phyloP scores from a whole-genome alignment of 1,140 invertebrate species.

The Homalodisca vitripennis region DNA sequence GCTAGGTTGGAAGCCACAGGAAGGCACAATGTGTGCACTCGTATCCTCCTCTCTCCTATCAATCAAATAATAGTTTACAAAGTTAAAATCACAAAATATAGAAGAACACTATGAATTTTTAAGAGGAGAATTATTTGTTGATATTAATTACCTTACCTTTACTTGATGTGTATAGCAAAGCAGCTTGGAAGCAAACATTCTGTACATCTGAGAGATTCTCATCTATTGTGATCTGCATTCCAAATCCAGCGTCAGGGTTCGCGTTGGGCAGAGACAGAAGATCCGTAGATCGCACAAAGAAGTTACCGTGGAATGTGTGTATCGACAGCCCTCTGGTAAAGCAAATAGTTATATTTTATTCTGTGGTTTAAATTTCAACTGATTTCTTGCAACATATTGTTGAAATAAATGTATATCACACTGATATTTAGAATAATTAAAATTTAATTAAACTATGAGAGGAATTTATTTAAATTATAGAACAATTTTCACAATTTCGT shows the following conservation, averaged over 20 bases:
- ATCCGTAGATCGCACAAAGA: slow-evolving; percentile 98
- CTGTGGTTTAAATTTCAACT: too few species aligned
- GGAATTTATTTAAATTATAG: too few species aligned
- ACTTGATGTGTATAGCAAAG: slow-evolving; percentile 95
- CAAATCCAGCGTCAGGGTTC: slow-evolving; percentile 97
- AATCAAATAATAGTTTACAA: too few species aligned
- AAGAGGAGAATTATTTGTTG: neutral
- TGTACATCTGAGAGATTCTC: slow-evolving; percentile 85
- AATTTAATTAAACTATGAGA: too few species aligned
- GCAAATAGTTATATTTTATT: too few species aligned
- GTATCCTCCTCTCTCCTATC: slow-evolving; percentile 94
- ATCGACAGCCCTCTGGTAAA: slow-evolving; percentile 85
- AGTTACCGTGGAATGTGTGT: slow-evolving; percentile 99
- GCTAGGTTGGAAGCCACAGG: slow-evolving; percentile 82
- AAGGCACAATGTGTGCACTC: slow-evolving; percentile 95
- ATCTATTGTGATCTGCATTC: slow-evolving; percentile 95
- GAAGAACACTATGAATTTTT: slow-evolving; percentile 19
- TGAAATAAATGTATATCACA: too few species aligned
- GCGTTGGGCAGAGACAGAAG: slow-evolving; percentile 94
- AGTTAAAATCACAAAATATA: too few species aligned
- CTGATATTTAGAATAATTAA: too few species aligned
- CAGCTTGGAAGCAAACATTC: slow-evolving; percentile 96
- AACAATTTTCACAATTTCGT: too few species aligned
- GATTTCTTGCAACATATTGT: too few species aligned
- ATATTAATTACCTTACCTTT: slow-evolving; percentile 71